phyloP scores from a whole-genome alignment of 1,140 invertebrate genomes.

The Magallana gigas region DNA sequence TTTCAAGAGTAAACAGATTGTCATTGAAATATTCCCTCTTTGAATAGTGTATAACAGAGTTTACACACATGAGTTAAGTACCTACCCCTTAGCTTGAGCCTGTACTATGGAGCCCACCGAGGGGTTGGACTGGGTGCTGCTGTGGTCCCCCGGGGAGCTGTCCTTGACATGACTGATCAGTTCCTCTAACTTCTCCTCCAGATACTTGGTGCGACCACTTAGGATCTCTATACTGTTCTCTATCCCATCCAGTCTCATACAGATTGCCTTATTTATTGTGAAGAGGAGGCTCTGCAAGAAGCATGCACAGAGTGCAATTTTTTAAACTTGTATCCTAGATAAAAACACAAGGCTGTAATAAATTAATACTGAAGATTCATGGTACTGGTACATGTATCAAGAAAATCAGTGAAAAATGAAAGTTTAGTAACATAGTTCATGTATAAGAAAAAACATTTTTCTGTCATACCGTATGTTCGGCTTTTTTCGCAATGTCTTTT shows the following conservation, averaged over 20 bases:
- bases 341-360: no score
- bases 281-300: slow-evolving; percentile 77
- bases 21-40: no score
- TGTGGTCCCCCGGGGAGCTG: slow-evolving; percentile 41
- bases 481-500: no score
- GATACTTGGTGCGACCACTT: slow-evolving; percentile 62
- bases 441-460: no score
- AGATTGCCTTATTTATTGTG: slow-evolving; percentile 78
- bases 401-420: no score
- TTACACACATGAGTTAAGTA: not conserved
- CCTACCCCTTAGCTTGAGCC: slow-evolving; percentile 20
- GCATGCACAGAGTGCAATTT: not conserved
- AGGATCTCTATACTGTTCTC: slow-evolving; percentile 76
- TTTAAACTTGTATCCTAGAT: not conserved
- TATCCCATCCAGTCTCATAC: slow-evolving; percentile 76
- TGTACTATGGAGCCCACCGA: slow-evolving; percentile 12
- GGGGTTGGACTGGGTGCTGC: not conserved
- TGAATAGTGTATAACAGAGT: no score
- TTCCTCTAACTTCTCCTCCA: slow-evolving; percentile 77
- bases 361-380: no score
- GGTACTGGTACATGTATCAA: no score
- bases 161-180: slow-evolving; percentile 61
- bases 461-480: no score
- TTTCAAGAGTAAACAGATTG: no score
- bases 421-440: no score